These are phyloP conservation scores for Siniperca scherzeri DNA, from an alignment of 2,797 vertebrate species.

Conservation along the genomic window DNA sequence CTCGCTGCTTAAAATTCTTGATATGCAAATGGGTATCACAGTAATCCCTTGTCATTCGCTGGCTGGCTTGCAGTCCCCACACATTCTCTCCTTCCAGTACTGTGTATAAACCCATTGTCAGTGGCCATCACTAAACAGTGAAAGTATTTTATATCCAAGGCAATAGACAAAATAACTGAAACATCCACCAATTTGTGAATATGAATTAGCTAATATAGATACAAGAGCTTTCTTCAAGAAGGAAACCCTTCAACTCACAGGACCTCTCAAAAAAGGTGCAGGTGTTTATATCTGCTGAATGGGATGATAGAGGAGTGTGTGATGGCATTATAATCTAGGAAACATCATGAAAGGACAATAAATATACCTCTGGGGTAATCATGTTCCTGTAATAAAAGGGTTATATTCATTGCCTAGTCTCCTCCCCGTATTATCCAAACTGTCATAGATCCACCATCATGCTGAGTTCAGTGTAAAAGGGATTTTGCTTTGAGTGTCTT, in stretches of 20 bases:
- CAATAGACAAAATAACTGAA: background rate
- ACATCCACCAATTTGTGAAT: background rate
- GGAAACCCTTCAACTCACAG: background rate
- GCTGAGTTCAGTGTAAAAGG: background rate
- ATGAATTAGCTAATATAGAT: background rate
- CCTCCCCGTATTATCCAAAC: background rate
- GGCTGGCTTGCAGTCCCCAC: constrained; percentile 51
- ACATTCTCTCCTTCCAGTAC: constrained; percentile 38
- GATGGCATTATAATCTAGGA: background rate
- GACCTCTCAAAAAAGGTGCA: background rate
- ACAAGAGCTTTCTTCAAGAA: background rate
- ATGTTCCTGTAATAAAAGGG: background rate
- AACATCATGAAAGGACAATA: background rate
- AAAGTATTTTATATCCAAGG: constrained; percentile 15
- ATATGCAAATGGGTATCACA: constrained; percentile 86
- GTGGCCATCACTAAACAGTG: constrained; percentile 12
- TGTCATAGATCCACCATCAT: background rate
- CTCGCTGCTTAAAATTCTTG: constrained; percentile 86
- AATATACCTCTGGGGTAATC: background rate
- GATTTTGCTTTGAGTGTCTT: background rate
- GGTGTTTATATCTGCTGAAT: background rate
- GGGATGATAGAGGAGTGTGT: background rate
- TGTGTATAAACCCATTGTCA: constrained; percentile 49
- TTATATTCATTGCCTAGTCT: background rate
- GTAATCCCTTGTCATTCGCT: constrained; percentile 83